Evolutionary conservation across 1,140 invertebrate genomes (phyloP).

Genomic region (Drosophila tsacasi): DNA sequence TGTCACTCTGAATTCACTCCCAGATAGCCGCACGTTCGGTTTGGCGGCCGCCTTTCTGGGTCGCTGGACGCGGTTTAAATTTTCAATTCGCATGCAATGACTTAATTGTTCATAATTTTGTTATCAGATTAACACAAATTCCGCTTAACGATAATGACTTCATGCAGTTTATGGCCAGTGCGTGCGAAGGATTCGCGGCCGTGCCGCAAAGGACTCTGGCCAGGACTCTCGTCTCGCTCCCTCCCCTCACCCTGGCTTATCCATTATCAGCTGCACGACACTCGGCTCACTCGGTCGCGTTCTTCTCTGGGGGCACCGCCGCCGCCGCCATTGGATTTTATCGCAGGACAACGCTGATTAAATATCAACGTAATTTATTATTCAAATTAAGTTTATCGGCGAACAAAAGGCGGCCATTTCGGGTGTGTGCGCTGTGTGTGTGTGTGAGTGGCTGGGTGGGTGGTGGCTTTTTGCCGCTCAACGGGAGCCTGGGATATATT

Average conservation of each 20-base stretch:
- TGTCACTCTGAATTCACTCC: conserved; percentile 38
- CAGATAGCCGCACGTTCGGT: conserved; percentile 42
- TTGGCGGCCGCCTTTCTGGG: conserved; percentile 6
- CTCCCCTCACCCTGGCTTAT: conserved; percentile 40
- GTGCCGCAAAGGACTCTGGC: conserved; percentile 15
- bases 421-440: conserved; percentile 17
- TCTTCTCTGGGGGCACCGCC: conserved; percentile 21
- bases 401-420: conserved; percentile 61
- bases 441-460: conserved; percentile 10
- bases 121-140: conserved; percentile 84
- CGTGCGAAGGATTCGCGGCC: conserved; percentile 48
- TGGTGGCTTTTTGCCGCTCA: conserved; percentile 1
- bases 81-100: conserved; percentile 83
- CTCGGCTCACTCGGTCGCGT: conserved; percentile 8
- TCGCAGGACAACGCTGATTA: conserved; percentile 75
- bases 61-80: conserved; percentile 59
- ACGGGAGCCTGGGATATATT: conserved; percentile 10
- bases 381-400: conserved; percentile 82
- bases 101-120: conserved; percentile 84
- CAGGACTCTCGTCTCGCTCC: not conserved
- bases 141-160: conserved; percentile 83
- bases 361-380: conserved; percentile 83
- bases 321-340: conserved; percentile 69
- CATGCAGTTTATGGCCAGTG: conserved; percentile 79
- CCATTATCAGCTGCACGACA: conserved; percentile 76